These are phyloP conservation scores for Rhagonycha lutea DNA, from an alignment of 2,888 invertebrate genomes.

Conservation along the genomic window DNA sequence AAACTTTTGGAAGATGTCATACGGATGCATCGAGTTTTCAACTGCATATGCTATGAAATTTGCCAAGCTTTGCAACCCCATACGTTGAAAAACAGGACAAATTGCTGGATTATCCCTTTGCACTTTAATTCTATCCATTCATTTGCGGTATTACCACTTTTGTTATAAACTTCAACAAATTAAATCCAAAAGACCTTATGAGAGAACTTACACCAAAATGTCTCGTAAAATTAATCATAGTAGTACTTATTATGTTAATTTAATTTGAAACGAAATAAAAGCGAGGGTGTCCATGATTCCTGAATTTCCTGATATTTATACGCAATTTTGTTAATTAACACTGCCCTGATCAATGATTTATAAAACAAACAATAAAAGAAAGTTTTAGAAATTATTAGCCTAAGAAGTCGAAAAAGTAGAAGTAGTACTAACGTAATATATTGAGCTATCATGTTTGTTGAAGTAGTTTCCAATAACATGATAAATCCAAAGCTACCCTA, in stretches of 20 bases:
- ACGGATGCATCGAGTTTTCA: background rate
- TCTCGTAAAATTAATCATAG: background rate
- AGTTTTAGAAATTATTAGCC: conserved; percentile 8
- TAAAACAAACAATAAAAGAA: conserved; percentile 12
- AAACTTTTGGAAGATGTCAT: background rate
- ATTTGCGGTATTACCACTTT: background rate
- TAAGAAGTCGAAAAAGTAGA: conserved; percentile 22
- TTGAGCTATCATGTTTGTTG: conserved; percentile 41
- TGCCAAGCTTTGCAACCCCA: background rate
- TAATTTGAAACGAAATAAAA: background rate
- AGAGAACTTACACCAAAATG: background rate
- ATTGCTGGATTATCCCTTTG: background rate
- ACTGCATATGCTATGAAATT: background rate
- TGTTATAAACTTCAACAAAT: background rate
- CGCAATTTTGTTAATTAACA: background rate
- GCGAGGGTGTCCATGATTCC: background rate
- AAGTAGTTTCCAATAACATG: conserved; percentile 41
- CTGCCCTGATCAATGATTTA: conserved; percentile 10
- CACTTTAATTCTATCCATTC: background rate
- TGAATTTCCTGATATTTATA: background rate
- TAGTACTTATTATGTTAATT: background rate
- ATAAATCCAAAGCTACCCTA: conserved; percentile 37
- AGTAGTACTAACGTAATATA: conserved; percentile 35
- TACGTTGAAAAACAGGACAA: background rate
- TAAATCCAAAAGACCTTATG: background rate